These are phyloP conservation scores for Glyptemys insculpta DNA, from an alignment of 2,797 vertebrate genomes.

Conservation along the genomic window DNA sequence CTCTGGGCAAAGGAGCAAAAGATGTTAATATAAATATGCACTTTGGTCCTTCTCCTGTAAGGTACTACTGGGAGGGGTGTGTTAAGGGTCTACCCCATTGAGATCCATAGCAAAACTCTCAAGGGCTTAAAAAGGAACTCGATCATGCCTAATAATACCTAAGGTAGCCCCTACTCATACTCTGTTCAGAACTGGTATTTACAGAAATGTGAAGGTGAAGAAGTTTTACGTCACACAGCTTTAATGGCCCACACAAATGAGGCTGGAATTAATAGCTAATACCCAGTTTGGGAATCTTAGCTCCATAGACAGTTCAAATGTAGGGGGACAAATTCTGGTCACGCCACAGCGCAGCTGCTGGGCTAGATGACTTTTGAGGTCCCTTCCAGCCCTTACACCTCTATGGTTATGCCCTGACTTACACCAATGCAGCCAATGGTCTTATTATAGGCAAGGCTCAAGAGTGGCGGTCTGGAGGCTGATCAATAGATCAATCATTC, in stretches of 20 bases:
- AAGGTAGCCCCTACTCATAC: not conserved
- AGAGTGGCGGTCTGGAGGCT: not conserved
- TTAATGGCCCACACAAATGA: not conserved
- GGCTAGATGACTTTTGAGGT: not conserved
- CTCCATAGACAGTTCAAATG: not conserved
- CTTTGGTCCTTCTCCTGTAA: not conserved
- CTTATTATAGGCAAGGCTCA: not conserved
- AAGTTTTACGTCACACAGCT: not conserved
- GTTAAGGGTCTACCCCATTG: not conserved
- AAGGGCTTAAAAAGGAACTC: not conserved
- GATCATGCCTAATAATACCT: not conserved
- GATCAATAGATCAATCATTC: not conserved
- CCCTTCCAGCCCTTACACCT: not conserved
- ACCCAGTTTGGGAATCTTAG: not conserved
- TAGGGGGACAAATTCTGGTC: not conserved
- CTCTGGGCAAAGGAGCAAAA: too few species aligned
- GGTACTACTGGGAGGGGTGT: not conserved
- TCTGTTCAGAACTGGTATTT: not conserved
- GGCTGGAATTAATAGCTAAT: not conserved
- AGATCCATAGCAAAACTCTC: not conserved
- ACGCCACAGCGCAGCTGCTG: not conserved
- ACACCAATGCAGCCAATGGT: not conserved
- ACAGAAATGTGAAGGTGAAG: not conserved
- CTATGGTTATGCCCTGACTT: not conserved
- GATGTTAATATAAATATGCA: too few species aligned